phyloP scores from a whole-genome alignment of 2,797 vertebrate species.

The Sebastes minor region DNA sequence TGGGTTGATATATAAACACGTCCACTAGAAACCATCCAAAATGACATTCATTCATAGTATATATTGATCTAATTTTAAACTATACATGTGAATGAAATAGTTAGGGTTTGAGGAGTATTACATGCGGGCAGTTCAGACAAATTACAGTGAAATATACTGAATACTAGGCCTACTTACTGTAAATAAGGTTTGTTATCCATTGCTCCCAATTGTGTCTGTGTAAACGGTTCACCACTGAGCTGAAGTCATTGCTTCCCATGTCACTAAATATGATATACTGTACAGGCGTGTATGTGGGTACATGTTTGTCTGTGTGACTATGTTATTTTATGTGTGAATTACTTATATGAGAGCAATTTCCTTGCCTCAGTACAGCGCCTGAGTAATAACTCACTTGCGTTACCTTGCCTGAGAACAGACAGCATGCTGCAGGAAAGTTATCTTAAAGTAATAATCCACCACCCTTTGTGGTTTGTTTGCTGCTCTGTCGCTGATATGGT shows the following conservation, averaged over 20 bases:
- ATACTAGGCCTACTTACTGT: background rate
- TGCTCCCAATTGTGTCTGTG: background rate
- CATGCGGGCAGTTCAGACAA: background rate
- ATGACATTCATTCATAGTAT: too few species aligned
- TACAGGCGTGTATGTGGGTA: background rate
- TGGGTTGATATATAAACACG: too few species aligned
- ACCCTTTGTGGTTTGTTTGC: conserved; percentile 32
- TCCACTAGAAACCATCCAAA: too few species aligned
- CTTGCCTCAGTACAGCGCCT: background rate
- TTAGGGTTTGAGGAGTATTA: background rate
- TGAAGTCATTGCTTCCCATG: conserved; percentile 10
- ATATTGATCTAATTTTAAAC: background rate
- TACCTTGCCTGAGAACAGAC: conserved; percentile 21
- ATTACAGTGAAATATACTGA: background rate
- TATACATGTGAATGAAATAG: background rate
- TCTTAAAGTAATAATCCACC: conserved; percentile 45
- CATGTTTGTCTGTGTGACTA: background rate
- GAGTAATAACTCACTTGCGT: conserved; percentile 46
- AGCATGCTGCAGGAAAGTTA: conserved; percentile 34
- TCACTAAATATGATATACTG: conserved; percentile 18
- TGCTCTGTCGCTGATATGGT: conserved; percentile 33
- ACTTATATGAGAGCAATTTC: conserved; percentile 11
- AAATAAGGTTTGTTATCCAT: background rate
- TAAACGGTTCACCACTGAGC: background rate
- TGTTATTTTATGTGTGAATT: conserved; percentile 9